A percentile compares a stretch with the other conserved stretches of the same genome.
These are phyloP conservation scores for Teleopsis dalmanni DNA, from an alignment of 1,140 invertebrate genomes.

Conservation along the genomic window DNA sequence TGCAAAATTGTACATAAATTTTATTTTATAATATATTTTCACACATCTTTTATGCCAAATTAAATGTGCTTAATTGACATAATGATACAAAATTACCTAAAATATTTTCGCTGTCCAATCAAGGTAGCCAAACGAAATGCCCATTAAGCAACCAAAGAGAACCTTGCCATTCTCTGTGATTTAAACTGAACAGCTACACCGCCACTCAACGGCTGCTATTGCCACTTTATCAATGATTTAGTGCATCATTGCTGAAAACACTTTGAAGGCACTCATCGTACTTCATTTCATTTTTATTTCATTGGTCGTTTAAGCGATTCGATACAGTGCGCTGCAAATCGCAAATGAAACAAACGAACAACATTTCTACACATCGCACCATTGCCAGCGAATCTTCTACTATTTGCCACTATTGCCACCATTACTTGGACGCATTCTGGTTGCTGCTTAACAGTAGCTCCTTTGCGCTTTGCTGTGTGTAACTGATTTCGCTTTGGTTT, in stretches of 20 bases:
- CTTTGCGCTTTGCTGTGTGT: not conserved
- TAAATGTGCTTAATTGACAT: slow-evolving; percentile 9
- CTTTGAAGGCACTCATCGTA: slow-evolving; percentile 2
- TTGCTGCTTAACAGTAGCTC: slow-evolving; percentile 1
- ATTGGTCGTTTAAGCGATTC: not conserved
- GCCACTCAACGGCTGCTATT: not conserved
- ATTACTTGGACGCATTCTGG: no score
- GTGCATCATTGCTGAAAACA: not conserved
- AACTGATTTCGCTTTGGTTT: not conserved
- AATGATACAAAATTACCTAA: slow-evolving; percentile 9
- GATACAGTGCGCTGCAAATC: not conserved
- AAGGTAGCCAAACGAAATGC: not conserved
- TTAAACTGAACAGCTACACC: not conserved
- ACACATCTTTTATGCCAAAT: slow-evolving; percentile 7
- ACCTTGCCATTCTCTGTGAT: not conserved
- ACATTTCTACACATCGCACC: no score
- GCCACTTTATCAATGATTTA: slow-evolving; percentile 10
- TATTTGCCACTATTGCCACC: no score
- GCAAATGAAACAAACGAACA: no score
- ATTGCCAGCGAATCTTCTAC: no score
- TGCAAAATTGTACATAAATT: no score
- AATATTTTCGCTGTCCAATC: slow-evolving; percentile 4
- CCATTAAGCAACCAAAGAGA: not conserved
- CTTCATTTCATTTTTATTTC: not conserved
- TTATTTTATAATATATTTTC: not conserved